phyloP scores from a whole-genome alignment of 2,888 invertebrate genomes.

The Drosophila borborema region DNA sequence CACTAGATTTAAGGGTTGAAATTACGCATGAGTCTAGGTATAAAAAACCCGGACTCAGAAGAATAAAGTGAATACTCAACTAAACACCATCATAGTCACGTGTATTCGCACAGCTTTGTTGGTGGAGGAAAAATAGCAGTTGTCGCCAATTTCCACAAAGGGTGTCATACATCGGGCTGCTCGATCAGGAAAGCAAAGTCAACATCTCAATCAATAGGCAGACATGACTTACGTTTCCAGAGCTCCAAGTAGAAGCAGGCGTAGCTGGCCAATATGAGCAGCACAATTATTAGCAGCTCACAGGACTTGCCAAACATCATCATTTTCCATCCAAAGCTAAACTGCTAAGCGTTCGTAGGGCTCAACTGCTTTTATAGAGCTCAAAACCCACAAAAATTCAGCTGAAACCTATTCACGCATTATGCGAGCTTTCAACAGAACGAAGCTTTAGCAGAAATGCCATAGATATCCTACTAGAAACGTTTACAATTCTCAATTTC shows the following conservation, averaged over 20 bases:
- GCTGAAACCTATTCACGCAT: background rate
- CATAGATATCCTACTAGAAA: background rate
- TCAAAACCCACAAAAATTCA: background rate
- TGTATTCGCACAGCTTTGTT: constrained; percentile 57
- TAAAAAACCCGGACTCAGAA: no score
- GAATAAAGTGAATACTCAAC: no score
- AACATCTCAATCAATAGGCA: background rate
- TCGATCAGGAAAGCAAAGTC: background rate
- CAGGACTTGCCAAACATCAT: constrained; percentile 33
- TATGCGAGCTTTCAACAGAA: background rate
- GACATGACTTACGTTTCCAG: constrained; percentile 39
- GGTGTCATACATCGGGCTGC: constrained; percentile 55
- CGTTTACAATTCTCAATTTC: background rate
- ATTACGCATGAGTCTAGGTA: no score
- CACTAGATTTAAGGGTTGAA: no score
- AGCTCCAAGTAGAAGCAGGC: constrained; percentile 46
- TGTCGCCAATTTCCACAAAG: constrained; percentile 57
- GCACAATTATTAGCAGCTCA: constrained; percentile 23
- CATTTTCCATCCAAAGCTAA: background rate
- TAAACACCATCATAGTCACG: no score
- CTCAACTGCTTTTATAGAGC: constrained; percentile 23
- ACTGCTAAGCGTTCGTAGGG: constrained; percentile 15
- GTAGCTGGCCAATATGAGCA: constrained; percentile 47
- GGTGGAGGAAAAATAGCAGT: constrained; percentile 67
- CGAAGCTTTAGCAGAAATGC: background rate